phyloP scores from a whole-genome alignment of 1,140 invertebrate species.

The Macrostomum lignano region DNA sequence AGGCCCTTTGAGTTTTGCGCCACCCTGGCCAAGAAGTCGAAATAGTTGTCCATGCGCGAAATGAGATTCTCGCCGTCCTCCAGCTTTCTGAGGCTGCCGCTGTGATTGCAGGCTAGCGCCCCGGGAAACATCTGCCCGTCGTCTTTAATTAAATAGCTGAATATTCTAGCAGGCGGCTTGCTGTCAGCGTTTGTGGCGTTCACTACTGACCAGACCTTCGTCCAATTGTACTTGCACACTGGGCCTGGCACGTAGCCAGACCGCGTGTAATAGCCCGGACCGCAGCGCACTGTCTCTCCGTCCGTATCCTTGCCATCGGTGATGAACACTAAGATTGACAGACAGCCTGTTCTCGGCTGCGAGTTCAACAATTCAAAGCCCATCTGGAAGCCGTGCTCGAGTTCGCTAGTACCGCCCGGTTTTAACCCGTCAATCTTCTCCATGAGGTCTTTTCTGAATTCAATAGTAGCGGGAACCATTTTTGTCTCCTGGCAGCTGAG shows the following conservation, averaged over 20 bases:
- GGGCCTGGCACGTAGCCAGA: constrained; percentile 30
- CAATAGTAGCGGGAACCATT: constrained; percentile 26
- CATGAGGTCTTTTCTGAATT: constrained; percentile 27
- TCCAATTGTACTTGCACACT: constrained; percentile 27
- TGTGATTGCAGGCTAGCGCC: constrained; percentile 20
- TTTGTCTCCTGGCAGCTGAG: constrained; percentile 22
- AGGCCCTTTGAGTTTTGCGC: constrained; percentile 18
- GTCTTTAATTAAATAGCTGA: constrained; percentile 28
- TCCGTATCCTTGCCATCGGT: constrained; percentile 28
- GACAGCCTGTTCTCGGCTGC: constrained; percentile 23
- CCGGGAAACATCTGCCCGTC: constrained; percentile 28
- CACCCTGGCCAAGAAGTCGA: constrained; percentile 24
- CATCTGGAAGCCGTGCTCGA: constrained; percentile 24
- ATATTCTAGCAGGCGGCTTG: constrained; percentile 20
- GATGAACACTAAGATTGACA: constrained; percentile 26
- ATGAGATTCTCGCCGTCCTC: constrained; percentile 26
- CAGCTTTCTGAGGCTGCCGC: constrained; percentile 24
- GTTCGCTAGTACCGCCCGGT: constrained; percentile 26
- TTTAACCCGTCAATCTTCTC: constrained; percentile 23
- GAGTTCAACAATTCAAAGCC: constrained; percentile 22
- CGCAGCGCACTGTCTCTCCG: constrained; percentile 28
- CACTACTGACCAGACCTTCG: constrained; percentile 21
- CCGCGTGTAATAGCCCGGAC: constrained; percentile 28
- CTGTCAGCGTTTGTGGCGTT: constrained; percentile 8
- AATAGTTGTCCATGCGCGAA: constrained; percentile 28